These are phyloP conservation scores for Philereme transversata DNA, from an alignment of 2,888 invertebrate genomes.

Conservation along the genomic window DNA sequence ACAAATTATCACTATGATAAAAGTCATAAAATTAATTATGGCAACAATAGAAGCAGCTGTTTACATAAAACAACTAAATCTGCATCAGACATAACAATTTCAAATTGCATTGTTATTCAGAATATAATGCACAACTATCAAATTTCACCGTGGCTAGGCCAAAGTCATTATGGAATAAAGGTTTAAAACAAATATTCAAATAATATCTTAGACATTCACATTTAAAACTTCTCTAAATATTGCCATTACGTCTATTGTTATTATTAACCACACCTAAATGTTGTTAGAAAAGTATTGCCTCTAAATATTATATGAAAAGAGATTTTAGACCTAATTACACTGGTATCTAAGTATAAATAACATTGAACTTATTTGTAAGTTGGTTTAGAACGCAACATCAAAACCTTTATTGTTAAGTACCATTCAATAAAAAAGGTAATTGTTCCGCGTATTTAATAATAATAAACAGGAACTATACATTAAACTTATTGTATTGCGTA, in stretches of 20 bases:
- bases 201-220: conserved; percentile 60
- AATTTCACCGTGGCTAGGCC: conserved; percentile 61
- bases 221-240: conserved; percentile 71
- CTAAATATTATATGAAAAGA: conserved; percentile 76
- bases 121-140: conserved; percentile 67
- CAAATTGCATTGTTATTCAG: conserved; percentile 71
- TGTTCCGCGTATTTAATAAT: conserved; percentile 47
- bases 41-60: conserved; percentile 52
- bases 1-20: conserved; percentile 23
- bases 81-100: conserved; percentile 74
- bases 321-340: conserved; percentile 75
- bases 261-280: conserved; percentile 77
- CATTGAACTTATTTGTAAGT: conserved; percentile 62
- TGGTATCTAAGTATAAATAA: conserved; percentile 61
- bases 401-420: conserved; percentile 69
- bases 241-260: conserved; percentile 77
- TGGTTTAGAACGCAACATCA: conserved; percentile 58
- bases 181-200: conserved; percentile 57
- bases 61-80: conserved; percentile 59
- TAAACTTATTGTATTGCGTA: conserved; percentile 45
- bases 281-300: conserved; percentile 81
- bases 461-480: conserved; percentile 57
- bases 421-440: conserved; percentile 61
- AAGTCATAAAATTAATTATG: conserved; percentile 49
- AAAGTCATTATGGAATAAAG: conserved; percentile 64